Evolutionary conservation across 2,888 invertebrate genomes (phyloP).

Genomic region (Melanostoma scalare): DNA sequence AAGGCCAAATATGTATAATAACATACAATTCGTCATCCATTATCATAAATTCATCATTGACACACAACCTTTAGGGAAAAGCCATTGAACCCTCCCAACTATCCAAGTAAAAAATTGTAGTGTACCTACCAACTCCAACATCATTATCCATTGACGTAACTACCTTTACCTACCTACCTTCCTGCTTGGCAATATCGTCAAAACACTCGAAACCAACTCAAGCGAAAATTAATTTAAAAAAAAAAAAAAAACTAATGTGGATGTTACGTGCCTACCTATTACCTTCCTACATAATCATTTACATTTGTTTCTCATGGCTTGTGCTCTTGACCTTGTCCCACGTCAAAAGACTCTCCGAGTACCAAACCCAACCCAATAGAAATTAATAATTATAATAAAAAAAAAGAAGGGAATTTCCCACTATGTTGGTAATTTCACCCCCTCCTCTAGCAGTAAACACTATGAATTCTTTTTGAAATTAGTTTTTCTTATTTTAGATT

Average conservation of each 20-base stretch:
- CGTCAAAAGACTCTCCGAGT: conserved; percentile 60
- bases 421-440: conserved; percentile 46
- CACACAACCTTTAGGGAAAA: conserved; percentile 27
- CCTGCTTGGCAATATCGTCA: too few relatives aligned
- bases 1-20: too few relatives aligned
- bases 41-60: neutral
- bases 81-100: conserved; percentile 61
- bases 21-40: too few relatives aligned
- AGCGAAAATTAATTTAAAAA: neutral
- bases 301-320: conserved; percentile 53
- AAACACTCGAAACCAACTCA: too few relatives aligned
- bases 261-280: too few relatives aligned
- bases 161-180: too few relatives aligned
- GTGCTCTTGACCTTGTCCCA: conserved; percentile 71
- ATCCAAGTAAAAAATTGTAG: conserved; percentile 20
- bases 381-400: conserved; percentile 60
- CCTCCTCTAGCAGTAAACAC: neutral
- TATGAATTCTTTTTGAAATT: conserved; percentile 9
- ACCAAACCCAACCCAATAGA: conserved; percentile 47
- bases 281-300: conserved; percentile 17
- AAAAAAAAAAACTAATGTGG: conserved; percentile 1
- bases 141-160: too few relatives aligned
- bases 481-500: conserved; percentile 20
- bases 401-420: conserved; percentile 67
- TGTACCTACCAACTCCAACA: too few relatives aligned